Evolutionary conservation across 2,113 vertebrate species (phyloP).

Genomic region (Leucoraja erinaceus): DNA sequence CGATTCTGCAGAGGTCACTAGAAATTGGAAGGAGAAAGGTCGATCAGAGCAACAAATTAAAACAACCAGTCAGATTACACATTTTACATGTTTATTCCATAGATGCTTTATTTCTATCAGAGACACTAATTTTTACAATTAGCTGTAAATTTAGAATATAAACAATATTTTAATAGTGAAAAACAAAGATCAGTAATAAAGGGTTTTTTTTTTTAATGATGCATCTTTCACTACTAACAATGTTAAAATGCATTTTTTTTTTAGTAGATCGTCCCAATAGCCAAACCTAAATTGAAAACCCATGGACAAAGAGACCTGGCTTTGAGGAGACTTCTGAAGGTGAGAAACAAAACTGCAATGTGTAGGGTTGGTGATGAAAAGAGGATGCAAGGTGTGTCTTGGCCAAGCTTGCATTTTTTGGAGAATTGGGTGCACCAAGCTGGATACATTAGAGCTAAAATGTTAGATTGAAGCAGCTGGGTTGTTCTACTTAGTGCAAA

Average conservation of each 20-base stretch:
- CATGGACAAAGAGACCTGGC: not conserved
- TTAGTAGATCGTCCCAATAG: not conserved
- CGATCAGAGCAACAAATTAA: conserved; percentile 1
- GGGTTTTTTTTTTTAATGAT: not conserved
- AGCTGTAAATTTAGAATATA: not conserved
- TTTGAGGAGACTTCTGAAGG: not conserved
- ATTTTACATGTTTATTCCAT: not conserved
- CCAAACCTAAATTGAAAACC: not conserved
- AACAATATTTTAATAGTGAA: not conserved
- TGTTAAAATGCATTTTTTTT: not conserved
- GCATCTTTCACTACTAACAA: not conserved
- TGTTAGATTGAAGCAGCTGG: too few relatives aligned
- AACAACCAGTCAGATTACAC: not conserved
- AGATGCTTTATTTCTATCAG: not conserved
- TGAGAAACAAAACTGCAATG: not conserved
- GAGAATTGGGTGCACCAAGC: not conserved
- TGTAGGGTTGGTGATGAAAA: not conserved
- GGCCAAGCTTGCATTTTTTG: too few relatives aligned
- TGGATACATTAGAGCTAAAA: too few relatives aligned
- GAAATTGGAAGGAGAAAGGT: not conserved
- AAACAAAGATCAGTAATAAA: not conserved
- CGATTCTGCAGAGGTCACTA: conserved; percentile 35
- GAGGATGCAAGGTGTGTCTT: not conserved
- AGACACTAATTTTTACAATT: not conserved
- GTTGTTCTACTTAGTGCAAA: too few relatives aligned